Evolutionary conservation across 37 sponge, comb jelly and placozoan species (phyloP).

Genomic region (Diacarnus erythraeanus): DNA sequence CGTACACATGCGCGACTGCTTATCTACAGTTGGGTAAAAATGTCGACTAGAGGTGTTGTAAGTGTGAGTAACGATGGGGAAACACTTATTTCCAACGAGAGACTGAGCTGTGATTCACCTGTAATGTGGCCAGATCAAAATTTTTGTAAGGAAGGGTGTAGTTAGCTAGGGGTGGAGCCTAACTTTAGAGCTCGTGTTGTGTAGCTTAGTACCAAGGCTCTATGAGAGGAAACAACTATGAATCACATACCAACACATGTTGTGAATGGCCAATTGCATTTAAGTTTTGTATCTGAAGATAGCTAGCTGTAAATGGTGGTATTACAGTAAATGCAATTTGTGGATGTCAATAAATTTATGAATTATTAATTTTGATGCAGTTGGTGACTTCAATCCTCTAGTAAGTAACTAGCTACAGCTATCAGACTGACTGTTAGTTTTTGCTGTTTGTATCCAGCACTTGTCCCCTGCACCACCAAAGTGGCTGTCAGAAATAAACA

Average conservation of each 20-base stretch:
- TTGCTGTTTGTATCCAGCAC: conserved; percentile 10
- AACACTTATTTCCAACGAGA: conserved; percentile 54
- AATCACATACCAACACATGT: too few species aligned
- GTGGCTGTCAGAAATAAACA: conserved; percentile 44
- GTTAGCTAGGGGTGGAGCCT: background rate
- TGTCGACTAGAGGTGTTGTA: too few species aligned
- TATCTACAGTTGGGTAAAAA: too few species aligned
- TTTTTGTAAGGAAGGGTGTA: conserved; percentile 33
- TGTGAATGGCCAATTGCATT: too few species aligned
- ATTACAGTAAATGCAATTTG: too few species aligned
- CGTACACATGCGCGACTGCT: too few species aligned
- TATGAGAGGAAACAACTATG: too few species aligned
- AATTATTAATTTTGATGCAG: conserved; percentile 4
- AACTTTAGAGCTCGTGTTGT: too few species aligned
- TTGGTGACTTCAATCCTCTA: conserved; percentile 62
- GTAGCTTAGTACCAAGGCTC: too few species aligned
- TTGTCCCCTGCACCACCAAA: conserved; percentile 55
- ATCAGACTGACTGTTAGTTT: background rate
- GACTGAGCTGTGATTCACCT: conserved; percentile 51
- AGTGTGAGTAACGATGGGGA: conserved; percentile 5
- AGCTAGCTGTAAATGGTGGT: too few species aligned
- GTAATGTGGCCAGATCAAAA: conserved; percentile 77
- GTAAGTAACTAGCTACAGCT: background rate
- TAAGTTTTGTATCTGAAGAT: too few species aligned
- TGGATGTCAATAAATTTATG: too few species aligned